A percentile compares a stretch with the other conserved stretches of the same genome.
These are phyloP conservation scores for Ceratitis capitata DNA, from an alignment of 1,140 invertebrate genomes.

Conservation along the genomic window DNA sequence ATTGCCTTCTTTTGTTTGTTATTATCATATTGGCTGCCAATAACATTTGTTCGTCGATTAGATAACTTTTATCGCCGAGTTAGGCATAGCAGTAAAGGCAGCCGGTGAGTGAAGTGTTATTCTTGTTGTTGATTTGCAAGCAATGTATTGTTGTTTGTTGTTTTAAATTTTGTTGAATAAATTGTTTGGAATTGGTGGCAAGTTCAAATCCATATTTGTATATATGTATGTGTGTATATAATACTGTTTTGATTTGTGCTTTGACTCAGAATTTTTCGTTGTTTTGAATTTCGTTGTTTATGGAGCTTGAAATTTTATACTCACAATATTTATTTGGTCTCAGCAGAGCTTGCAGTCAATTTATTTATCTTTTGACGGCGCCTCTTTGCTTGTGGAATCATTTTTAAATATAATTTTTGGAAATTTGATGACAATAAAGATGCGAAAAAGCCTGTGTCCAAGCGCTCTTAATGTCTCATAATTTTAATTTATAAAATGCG, in stretches of 20 bases:
- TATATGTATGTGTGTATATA: background rate
- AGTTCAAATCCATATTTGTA: background rate
- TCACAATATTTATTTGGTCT: too few relatives aligned
- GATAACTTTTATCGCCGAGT: conserved; percentile 6
- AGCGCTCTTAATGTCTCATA: too few relatives aligned
- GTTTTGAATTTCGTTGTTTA: too few relatives aligned
- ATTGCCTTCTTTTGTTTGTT: background rate
- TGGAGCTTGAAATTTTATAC: too few relatives aligned
- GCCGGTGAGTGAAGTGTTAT: background rate
- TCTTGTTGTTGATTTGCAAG: background rate
- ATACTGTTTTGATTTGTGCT: background rate
- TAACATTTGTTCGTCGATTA: conserved; percentile 14
- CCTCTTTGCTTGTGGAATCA: too few relatives aligned
- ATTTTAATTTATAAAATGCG: too few relatives aligned
- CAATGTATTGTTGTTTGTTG: background rate
- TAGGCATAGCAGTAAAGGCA: too few relatives aligned
- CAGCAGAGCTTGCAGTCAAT: too few relatives aligned
- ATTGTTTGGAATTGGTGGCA: too few relatives aligned
- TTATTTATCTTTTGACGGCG: background rate
- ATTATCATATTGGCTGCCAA: conserved; percentile 3
- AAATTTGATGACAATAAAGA: too few relatives aligned
- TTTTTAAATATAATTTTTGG: too few relatives aligned
- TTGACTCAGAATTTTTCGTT: background rate
- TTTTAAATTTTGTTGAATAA: background rate
- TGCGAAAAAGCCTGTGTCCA: too few relatives aligned